Conservation (phyloP, 2,113 vertebrate species). For the Thinocorus orbignyianus region DNA sequence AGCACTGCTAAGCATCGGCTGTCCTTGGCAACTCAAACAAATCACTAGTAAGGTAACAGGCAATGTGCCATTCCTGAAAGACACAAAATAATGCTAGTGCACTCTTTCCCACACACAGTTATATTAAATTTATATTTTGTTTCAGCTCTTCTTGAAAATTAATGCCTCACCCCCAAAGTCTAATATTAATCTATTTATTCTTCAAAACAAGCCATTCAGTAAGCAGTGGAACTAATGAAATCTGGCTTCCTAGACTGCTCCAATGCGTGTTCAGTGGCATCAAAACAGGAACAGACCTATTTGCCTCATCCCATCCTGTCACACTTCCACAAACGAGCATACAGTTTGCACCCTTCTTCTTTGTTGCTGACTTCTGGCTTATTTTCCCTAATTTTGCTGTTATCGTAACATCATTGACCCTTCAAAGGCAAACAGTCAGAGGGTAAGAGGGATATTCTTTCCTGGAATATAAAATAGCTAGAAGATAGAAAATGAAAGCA, state of each 20-base stretch:
- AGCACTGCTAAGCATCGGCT: neutral
- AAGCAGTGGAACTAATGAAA: neutral
- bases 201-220: neutral
- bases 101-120: neutral
- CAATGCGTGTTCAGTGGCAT: accelerated
- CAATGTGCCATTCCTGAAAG: neutral
- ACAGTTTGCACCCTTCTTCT: neutral
- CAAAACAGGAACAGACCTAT: neutral
- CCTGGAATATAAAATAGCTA: neutral
- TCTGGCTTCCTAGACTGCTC: neutral
- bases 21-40: neutral
- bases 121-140: neutral
- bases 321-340: neutral
- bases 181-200: neutral
- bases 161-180: neutral
- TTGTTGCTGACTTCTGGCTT: neutral
- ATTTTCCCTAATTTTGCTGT: neutral
- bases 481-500: neutral
- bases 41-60: accelerated
- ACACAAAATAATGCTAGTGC: neutral
- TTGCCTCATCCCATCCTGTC: neutral
- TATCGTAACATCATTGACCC: neutral
- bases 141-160: neutral
- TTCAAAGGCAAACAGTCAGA: neutral
- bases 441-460: neutral